Evolutionary conservation across 2,888 invertebrate species (phyloP).

Genomic region (Tetranychus truncatus): DNA sequence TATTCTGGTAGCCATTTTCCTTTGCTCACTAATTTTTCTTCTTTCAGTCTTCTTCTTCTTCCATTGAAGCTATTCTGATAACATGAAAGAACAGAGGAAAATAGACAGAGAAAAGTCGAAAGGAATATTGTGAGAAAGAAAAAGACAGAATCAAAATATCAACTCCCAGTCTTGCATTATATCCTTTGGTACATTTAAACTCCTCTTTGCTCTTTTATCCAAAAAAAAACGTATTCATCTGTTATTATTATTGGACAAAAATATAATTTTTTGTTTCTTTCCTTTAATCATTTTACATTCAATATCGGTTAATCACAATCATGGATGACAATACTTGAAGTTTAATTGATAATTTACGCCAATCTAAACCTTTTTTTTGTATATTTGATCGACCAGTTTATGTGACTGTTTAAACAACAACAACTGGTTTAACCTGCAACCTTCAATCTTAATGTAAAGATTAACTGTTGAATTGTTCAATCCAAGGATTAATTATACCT

Average conservation of each 20-base stretch:
- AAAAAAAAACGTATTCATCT: not conserved
- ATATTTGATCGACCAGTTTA: too few relatives aligned
- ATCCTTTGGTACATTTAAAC: not conserved
- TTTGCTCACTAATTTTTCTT: not conserved
- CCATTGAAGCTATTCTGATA: not conserved
- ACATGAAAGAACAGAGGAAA: not conserved
- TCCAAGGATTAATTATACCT: too few relatives aligned
- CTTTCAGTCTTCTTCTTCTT: not conserved
- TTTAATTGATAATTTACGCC: not conserved
- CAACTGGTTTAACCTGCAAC: too few relatives aligned
- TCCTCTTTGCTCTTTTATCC: not conserved
- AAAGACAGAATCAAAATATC: not conserved
- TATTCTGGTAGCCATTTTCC: not conserved
- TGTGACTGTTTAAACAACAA: too few relatives aligned
- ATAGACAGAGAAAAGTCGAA: not conserved
- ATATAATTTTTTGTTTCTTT: not conserved
- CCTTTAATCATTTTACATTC: too few relatives aligned
- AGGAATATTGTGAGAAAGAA: not conserved
- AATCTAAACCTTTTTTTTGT: too few relatives aligned
- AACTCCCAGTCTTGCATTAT: not conserved
- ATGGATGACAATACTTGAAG: not conserved
- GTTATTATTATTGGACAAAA: not conserved
- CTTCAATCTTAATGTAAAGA: too few relatives aligned
- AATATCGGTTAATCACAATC: not conserved
- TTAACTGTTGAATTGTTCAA: too few relatives aligned